Percentiles rank a stretch among this genome's conserved stretches.
Evolutionary conservation across 2,113 vertebrate species (phyloP).

Genomic region (Coryphaenoides rupestris): DNA sequence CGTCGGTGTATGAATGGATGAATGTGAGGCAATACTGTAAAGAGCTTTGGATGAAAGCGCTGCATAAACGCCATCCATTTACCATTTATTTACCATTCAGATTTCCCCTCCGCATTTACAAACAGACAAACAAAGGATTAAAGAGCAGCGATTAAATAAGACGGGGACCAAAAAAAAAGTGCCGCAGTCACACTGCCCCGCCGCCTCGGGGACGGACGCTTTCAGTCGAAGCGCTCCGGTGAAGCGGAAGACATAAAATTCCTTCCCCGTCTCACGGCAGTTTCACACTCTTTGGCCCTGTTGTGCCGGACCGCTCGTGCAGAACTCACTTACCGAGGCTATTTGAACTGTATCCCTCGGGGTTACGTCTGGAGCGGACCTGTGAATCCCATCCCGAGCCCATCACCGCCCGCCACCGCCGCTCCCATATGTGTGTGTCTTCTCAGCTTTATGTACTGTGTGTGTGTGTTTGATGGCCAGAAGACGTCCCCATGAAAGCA

Average conservation of each 20-base stretch:
- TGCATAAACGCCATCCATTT: too few species aligned
- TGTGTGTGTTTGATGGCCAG: neutral
- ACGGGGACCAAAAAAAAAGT: too few species aligned
- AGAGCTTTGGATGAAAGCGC: too few species aligned
- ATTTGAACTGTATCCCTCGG: conserved; percentile 48
- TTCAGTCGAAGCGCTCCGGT: conserved; percentile 53
- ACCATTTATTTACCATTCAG: too few species aligned
- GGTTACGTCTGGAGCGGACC: conserved; percentile 11
- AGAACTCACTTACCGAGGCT: conserved; percentile 53
- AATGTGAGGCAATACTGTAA: too few species aligned
- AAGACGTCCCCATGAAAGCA: neutral
- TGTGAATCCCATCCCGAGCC: conserved; percentile 39
- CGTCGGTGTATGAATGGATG: too few species aligned
- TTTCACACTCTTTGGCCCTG: conserved; percentile 48
- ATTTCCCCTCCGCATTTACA: too few species aligned
- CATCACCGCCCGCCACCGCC: too few species aligned
- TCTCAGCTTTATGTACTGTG: neutral
- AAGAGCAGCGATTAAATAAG: too few species aligned
- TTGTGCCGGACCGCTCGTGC: conserved; percentile 45
- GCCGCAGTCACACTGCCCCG: neutral
- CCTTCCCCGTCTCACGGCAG: conserved; percentile 38
- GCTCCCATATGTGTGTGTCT: conserved; percentile 14
- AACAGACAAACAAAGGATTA: too few species aligned
- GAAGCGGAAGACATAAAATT: conserved; percentile 53
- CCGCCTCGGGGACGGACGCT: conserved; percentile 36